Evolutionary conservation across 1,140 invertebrate genomes (phyloP).

Genomic region (Ptiloglossa arizonensis): DNA sequence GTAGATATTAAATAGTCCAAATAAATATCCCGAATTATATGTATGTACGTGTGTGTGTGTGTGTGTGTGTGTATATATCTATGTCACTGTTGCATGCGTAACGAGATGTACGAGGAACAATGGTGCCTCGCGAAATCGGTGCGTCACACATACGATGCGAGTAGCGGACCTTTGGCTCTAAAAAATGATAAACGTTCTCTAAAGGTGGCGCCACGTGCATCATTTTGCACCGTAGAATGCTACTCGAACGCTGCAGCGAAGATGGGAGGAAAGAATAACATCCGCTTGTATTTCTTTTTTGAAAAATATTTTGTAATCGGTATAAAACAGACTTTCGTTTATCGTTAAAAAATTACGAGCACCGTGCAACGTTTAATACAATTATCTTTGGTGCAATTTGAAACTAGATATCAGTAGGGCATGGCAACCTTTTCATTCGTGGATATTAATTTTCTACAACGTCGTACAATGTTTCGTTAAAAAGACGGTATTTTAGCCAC

Average conservation of each 20-base stretch:
- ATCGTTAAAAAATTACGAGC: background rate
- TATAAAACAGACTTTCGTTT: background rate
- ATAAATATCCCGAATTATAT: too few species aligned
- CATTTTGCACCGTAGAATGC: too few species aligned
- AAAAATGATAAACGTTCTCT: background rate
- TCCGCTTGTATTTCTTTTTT: background rate
- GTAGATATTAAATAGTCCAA: too few species aligned
- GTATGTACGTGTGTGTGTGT: too few species aligned
- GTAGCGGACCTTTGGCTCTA: too few species aligned
- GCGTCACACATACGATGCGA: too few species aligned
- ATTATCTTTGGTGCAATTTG: slow-evolving; percentile 27
- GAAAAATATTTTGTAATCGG: background rate
- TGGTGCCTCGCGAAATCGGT: too few species aligned
- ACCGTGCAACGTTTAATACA: background rate
- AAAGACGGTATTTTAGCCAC: slow-evolving; percentile 84
- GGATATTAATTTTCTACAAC: slow-evolving; percentile 20
- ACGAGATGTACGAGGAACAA: too few species aligned
- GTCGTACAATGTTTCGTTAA: slow-evolving; percentile 73
- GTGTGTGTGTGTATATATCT: too few species aligned
- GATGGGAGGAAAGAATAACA: background rate
- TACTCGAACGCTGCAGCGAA: background rate
- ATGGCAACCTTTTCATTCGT: background rate
- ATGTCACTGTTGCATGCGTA: too few species aligned
- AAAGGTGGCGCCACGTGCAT: background rate
- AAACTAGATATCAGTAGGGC: background rate